phyloP scores from a whole-genome alignment of 2,797 vertebrate species.

The Chelon labrosus region DNA sequence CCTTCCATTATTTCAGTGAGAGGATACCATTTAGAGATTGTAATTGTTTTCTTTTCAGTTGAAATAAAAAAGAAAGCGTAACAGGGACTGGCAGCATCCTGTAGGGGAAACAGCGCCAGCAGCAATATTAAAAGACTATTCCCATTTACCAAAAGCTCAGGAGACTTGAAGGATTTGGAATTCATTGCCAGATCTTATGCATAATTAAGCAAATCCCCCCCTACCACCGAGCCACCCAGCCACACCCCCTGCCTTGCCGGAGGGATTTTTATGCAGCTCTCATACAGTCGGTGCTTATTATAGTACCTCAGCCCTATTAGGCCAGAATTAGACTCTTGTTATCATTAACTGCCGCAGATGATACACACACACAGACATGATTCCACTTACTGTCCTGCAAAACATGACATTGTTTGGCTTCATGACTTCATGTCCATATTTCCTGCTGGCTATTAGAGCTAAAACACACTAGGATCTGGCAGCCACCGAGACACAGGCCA shows the following conservation, averaged over 20 bases:
- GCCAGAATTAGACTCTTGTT: constrained; percentile 27
- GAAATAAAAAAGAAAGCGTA: constrained; percentile 31
- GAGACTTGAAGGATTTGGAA: constrained; percentile 74
- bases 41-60: constrained; percentile 40
- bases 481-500: constrained; percentile 42
- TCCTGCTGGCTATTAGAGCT: constrained; percentile 35
- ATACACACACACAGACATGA: constrained; percentile 20
- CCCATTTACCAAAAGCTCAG: constrained; percentile 64
- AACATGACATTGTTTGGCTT: constrained; percentile 40
- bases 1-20: constrained; percentile 31
- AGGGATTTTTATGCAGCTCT: constrained; percentile 63
- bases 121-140: constrained; percentile 66
- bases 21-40: constrained; percentile 8
- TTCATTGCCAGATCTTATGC: constrained; percentile 76
- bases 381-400: constrained; percentile 21
- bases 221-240: constrained; percentile 23
- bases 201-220: constrained; percentile 77
- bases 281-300: constrained; percentile 59
- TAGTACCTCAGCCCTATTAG: constrained; percentile 41
- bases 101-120: constrained; percentile 38
- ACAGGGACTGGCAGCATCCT: constrained; percentile 11
- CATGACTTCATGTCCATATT: constrained; percentile 52
- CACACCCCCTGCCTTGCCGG: constrained; percentile 39
- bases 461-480: constrained; percentile 32
- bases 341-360: constrained; percentile 19